Conservation (phyloP, 2,797 vertebrate genomes). For the Threskiornis aethiopicus region DNA sequence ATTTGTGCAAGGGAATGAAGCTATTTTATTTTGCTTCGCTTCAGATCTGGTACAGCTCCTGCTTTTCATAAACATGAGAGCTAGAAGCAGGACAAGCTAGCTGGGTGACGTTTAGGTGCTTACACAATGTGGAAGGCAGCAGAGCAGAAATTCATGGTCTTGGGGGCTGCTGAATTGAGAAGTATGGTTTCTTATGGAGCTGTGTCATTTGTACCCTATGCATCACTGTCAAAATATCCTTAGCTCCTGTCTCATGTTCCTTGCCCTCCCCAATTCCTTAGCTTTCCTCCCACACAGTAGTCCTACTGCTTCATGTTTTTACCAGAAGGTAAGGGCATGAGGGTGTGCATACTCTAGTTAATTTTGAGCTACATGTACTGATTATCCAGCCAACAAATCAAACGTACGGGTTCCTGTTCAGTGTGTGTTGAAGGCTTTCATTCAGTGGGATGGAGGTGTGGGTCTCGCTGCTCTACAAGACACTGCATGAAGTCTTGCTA, state of each 20-base stretch:
- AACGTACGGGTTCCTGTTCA: neutral
- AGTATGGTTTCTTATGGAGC: fast-evolving
- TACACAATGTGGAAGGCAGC: neutral
- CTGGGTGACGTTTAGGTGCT: neutral
- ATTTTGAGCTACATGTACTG: neutral
- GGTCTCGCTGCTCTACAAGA: neutral
- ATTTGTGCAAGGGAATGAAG: neutral
- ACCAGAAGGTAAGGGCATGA: neutral
- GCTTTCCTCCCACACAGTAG: neutral
- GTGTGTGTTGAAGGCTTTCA: neutral
- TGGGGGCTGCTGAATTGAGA: neutral
- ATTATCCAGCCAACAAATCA: neutral
- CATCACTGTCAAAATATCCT: neutral
- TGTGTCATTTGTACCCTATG: neutral
- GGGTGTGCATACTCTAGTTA: neutral
- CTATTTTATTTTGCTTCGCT: neutral
- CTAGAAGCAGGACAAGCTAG: neutral
- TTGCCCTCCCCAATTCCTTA: neutral
- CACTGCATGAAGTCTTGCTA: neutral
- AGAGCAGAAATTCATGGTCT: neutral
- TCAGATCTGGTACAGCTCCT: neutral
- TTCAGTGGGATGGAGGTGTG: neutral
- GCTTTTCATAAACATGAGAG: neutral
- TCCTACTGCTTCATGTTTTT: neutral
- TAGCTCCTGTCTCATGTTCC: neutral